Evolutionary conservation across 1,140 invertebrate species (phyloP), one percentile per base, ranked within the genome.

Genomic region (Bathynomus jamesi): DNA sequence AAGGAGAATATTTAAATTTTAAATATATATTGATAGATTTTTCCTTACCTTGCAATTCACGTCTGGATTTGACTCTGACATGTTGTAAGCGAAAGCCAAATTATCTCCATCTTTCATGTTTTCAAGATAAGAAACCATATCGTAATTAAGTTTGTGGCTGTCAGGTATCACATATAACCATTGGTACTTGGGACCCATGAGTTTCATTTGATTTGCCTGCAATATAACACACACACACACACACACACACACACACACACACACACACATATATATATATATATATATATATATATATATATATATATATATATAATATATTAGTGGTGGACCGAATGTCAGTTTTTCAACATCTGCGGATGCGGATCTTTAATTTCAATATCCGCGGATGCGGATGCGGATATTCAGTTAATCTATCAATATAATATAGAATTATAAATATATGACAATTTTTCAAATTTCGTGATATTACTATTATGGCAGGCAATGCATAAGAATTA

Each of bases 141-240:
- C 81, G 31, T 68, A 68, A n/a, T 80, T 82, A 0, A 79, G 79
- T 4, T 76, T 71, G 67, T 83, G 80, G 0, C 84, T 86, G 63
- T 91, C 87, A 0, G 88, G 84, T n/a, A 92, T 82, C 61, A 93
- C 82, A 78, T 90, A 92, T 11, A 93, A 79, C 91, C 91, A 94
- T 79, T 93, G 90, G 67, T 87, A 90, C 65, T 84, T 83, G 0
- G 89, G 87, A 73, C 88, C 85, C 0, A 89, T 86, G 83, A 93
- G 85, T 25, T 83, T 82, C 29, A 88, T 79, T 0, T 85, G 82
- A 72, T 88, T 88, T 0, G 89, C 90, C 85, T 86, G 71, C 3
- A 30, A 76, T 66, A 65, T 31, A 17, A 21, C 24, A 66, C 24
- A 66, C 7, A 11, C 17, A 29, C n/a, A 28, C 3, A 53, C 11